Conservation (phyloP, 2,113 vertebrate genomes). For the Progne subis region DNA sequence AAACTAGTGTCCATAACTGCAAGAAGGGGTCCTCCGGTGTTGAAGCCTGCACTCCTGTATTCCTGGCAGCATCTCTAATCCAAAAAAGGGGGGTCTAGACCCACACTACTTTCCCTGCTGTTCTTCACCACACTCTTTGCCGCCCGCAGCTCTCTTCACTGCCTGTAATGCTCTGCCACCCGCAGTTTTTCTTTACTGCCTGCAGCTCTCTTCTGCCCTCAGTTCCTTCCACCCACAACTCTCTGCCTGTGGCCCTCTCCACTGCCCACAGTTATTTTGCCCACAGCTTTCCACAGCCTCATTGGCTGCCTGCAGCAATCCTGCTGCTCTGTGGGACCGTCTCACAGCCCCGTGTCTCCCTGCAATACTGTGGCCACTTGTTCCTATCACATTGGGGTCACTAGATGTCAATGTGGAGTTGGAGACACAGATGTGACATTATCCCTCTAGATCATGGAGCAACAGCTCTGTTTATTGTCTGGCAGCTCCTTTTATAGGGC, state of each 20-base stretch:
- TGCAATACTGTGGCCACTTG: background rate
- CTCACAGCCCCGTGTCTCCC: background rate
- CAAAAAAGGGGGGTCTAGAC: background rate
- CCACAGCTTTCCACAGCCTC: background rate
- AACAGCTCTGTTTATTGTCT: background rate
- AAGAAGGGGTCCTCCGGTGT: background rate
- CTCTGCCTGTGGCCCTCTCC: background rate
- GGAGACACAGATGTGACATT: background rate
- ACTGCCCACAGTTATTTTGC: background rate
- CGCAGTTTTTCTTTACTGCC: background rate
- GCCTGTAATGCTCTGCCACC: background rate
- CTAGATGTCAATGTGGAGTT: background rate
- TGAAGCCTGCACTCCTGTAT: background rate
- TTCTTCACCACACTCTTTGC: background rate
- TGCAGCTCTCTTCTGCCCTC: background rate
- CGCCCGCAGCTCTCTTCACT: background rate
- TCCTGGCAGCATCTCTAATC: background rate
- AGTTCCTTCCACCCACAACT: background rate
- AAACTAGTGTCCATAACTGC: background rate
- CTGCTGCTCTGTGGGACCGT: too few relatives aligned
- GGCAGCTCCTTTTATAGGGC: background rate
- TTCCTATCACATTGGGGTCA: background rate
- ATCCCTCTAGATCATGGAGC: background rate
- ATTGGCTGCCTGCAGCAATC: background rate
- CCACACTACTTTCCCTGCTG: background rate